Evolutionary conservation across 2,113 vertebrate genomes (phyloP), one percentile per base, ranked within the genome.

Genomic region (Nothoprocta pentlandii): DNA sequence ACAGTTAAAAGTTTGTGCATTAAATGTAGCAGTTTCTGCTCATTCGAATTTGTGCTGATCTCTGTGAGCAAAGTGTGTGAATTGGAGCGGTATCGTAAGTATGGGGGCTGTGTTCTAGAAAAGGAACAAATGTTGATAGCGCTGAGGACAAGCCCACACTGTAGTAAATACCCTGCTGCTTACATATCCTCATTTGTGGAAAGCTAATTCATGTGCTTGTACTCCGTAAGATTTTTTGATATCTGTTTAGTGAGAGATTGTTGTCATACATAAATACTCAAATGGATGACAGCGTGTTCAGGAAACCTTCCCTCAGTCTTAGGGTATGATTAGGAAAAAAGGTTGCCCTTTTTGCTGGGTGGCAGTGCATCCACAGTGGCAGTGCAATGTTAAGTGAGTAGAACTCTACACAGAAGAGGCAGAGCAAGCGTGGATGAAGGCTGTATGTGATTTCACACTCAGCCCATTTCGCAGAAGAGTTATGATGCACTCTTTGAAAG

Each of bases 71-170:
- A 76, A 11, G 7, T 12, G 66, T 19, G 3, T 4, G 17, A 85
- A 4, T 4, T 25, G 58, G 34, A 73, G 12, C 64, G 6, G 23
- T 71, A 14, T 6, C 42, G 5, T 47, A 69, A 34, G 28, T 26
- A 17, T 56, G 32, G 4, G 5, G 2, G 1, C 10, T 62, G 12
- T 39, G 80, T 56, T 85, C 69, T 28, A 61, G 61, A 30, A 80
- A 64, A 61, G 25, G 3, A 80, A 5, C 2, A 1, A 8, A 36
- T 3, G 1, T 56, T n/a, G 12, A 7, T 30, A 70, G 69, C 0
- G 2, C 3, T 26, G 36, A 69, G 28, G 10, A 77, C 32, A 91
- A 70, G 12, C 10, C 5, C 61, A 3, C 19, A 44, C 32, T 77
- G 32, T 16, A 75, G 36, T 64, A 87, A 46, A 5, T 51, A 42